Evolutionary conservation across 2,797 vertebrate species (phyloP), one percentile per base, ranked within the genome.

Genomic region (Clarias pachynema): DNA sequence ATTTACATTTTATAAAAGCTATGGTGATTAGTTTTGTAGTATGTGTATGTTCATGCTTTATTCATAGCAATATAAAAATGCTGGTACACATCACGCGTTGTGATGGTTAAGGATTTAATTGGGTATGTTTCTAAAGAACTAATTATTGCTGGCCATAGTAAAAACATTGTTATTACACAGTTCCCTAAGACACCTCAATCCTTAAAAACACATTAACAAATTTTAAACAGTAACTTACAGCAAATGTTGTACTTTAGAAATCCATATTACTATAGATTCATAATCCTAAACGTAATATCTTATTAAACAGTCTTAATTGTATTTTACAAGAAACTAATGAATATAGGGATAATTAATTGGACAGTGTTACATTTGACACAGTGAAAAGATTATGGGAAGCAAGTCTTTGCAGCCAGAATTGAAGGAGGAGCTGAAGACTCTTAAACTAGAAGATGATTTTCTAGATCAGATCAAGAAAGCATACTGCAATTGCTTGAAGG

Each of bases 361-460:
- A 78, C 14, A 10, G 24, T 85, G 15, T 56, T 65, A 40, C 16
- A 73, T 86, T 93, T 81, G 63, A n/a, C 31, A 63, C 34, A 90
- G 89, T 84, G 85, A 88, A 44, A 88, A 89, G 66, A 74, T 89
- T 49, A 86, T 99, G 94, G 96, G 94, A 59, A 91, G 92, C 85
- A 87, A 86, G 0, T 92, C 94, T 77, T 91, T 97, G 89, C 93
- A 93, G 81, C 93, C 94, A 26, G 95, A 97, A 63, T 87, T 97
- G 29, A 95, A 74, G 5, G 89, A 94, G 79, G 94, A 95, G 86
- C 91, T 89, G 1, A 77, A 91, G 15, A 90, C 93, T 14, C 91
- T 93, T 20, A 93, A 93, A 81, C 87, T 98, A 86, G 90, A 95
- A 2, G 90, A 94, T 0, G 89, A 88, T 4, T 87, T 95, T 75